Evolutionary conservation across 2,797 vertebrate genomes (phyloP).

Genomic region (Chanos chanos): DNA sequence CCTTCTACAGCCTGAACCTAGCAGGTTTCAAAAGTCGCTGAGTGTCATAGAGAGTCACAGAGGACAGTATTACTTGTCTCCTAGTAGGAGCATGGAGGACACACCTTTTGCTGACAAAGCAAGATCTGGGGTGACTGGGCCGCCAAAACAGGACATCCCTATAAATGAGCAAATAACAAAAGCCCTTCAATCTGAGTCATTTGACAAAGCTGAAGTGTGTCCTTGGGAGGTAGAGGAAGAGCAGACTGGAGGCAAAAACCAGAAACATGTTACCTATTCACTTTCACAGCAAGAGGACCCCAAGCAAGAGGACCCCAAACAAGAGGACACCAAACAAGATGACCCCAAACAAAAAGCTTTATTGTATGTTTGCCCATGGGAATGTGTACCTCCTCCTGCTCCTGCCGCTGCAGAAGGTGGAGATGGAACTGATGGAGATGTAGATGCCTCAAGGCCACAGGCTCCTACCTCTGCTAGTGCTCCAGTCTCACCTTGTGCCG

Average conservation of each 20-base stretch:
- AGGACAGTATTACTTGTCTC: constrained; percentile 58
- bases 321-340: no score
- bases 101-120: constrained; percentile 25
- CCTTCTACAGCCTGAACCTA: constrained; percentile 64
- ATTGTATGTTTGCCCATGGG: constrained; percentile 55
- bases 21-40: constrained; percentile 83
- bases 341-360: no score
- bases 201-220: constrained; percentile 62
- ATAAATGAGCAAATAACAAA: constrained; percentile 70
- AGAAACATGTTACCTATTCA: constrained; percentile 76
- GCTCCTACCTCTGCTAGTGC: constrained; percentile 63
- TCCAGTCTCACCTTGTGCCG: constrained; percentile 64
- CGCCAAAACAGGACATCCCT: constrained; percentile 51
- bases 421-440: constrained; percentile 43
- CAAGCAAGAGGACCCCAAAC: constrained; percentile 42
- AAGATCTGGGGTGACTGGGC: constrained; percentile 39
- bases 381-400: constrained; percentile 38
- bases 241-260: constrained; percentile 52
- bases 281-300: constrained; percentile 64
- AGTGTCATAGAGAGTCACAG: constrained; percentile 62
- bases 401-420: constrained; percentile 40
- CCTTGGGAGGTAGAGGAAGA: constrained; percentile 61
- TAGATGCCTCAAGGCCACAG: constrained; percentile 50
- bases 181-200: constrained; percentile 64
- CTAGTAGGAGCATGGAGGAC: constrained; percentile 63